These are phyloP conservation scores for Excalfactoria chinensis DNA, from an alignment of 2,113 vertebrate species.

Conservation along the genomic window DNA sequence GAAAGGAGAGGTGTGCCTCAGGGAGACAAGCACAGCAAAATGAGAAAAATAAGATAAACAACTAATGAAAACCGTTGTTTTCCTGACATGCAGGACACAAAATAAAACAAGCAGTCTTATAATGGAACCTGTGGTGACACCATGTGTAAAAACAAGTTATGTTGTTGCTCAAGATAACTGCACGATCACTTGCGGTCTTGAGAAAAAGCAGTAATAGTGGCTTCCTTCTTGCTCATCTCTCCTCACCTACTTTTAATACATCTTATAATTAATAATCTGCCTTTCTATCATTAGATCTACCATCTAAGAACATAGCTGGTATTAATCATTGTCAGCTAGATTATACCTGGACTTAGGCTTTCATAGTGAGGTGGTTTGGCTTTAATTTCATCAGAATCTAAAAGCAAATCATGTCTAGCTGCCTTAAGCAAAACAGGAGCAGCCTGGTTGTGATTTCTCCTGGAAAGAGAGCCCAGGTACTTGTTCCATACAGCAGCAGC, in stretches of 20 bases:
- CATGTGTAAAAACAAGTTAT: not conserved
- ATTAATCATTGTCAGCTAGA: not conserved
- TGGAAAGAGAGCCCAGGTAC: not conserved
- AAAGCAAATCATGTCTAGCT: not conserved
- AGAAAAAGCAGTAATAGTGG: not conserved
- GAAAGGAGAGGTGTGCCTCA: not conserved
- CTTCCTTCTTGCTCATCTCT: not conserved
- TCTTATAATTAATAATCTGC: not conserved
- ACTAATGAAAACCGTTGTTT: not conserved
- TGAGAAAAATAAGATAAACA: not conserved
- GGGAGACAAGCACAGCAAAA: not conserved
- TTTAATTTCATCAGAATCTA: not conserved
- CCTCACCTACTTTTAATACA: not conserved
- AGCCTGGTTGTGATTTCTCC: not conserved
- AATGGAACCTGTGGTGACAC: constrained; percentile 38
- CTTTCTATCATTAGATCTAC: not conserved
- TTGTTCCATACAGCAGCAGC: not conserved
- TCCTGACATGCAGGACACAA: not conserved
- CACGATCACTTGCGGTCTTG: not conserved
- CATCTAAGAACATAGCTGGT: not conserved
- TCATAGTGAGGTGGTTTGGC: not conserved
- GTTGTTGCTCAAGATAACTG: not conserved
- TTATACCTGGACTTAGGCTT: not conserved
- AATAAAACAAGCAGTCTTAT: not conserved
- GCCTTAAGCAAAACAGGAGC: not conserved